Base-by-base conservation (phyloP, 92 coral and sea anemone species). In the Montipora capitata region DNA sequence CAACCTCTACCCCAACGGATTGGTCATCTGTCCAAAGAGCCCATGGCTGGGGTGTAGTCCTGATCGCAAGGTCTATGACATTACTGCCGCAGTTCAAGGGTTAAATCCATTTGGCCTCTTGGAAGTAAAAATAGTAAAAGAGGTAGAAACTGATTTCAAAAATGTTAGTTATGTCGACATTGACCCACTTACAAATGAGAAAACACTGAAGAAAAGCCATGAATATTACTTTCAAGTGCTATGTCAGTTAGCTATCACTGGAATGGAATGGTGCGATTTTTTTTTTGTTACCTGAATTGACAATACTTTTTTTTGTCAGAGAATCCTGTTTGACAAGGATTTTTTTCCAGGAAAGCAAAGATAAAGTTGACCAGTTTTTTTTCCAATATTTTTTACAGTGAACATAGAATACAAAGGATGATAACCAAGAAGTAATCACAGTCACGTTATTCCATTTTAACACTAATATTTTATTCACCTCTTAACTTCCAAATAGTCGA, bases 11-110 rank as follows among this genome's bases (percentile, higher is more conserved):
- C 44, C 44, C 2, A 10, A 20, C 16, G 44, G 20, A 3, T 70
- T 83, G 2, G 59, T 89, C 27, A 89, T 89, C 40, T 49, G 78
- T 40, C 89, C 85, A 2, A 77, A 83, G 72, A 90, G 94, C 15
- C 94, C 94, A 81, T 93, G 96, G 96, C 44, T 93, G 42, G 92
- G 96, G 0, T 93, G 89, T 49, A 76, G 77, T 43, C 92, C 96
- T 2, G 92, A 90, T 68, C 54, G 92, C 6, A 85, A 81, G 51
- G 93, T 84, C 0, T 89, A 77, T 63, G 93, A 89, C 73, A 16
- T 88, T 44, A 3, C 81, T 4, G 87, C 84, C 38, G 64, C 18
- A 39, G n/a, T 20, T 40, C 16, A 74, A 59, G 83, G 87, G 27
- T 27, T 3, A 18, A 61, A 62, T 27, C 84, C 89, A 18, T 89